phyloP scores from a whole-genome alignment of 2,888 invertebrate genomes.

The Sphaerophoria rueppellii region DNA sequence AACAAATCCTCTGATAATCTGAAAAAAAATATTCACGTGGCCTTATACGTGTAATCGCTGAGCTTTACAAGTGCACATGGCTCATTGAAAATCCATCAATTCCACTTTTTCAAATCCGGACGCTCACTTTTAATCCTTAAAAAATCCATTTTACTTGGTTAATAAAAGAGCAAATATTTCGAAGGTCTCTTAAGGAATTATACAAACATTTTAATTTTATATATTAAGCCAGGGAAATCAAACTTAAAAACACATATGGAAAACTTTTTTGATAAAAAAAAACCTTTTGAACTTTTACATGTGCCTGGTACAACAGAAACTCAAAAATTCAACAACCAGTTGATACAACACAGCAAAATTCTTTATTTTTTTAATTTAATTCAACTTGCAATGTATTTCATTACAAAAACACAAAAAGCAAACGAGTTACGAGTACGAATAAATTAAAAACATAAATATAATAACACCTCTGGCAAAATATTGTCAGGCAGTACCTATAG shows the following conservation, averaged over 20 bases:
- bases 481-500: slow-evolving; percentile 43
- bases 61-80: slow-evolving; percentile 52
- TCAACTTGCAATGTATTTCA: slow-evolving; percentile 12
- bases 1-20: slow-evolving; percentile 33
- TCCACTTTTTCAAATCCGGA: slow-evolving; percentile 64
- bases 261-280: too few relatives aligned
- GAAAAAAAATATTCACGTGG: slow-evolving; percentile 35
- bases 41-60: slow-evolving; percentile 43
- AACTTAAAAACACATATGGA: too few relatives aligned
- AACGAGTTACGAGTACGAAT: neutral
- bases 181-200: neutral
- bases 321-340: neutral
- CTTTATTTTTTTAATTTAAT: slow-evolving; percentile 45
- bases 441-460: slow-evolving; percentile 40
- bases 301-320: too few relatives aligned
- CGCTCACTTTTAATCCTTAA: slow-evolving; percentile 55
- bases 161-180: neutral
- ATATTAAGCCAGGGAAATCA: neutral
- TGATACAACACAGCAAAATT: neutral
- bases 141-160: slow-evolving; percentile 51
- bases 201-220: neutral
- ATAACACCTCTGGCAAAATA: slow-evolving; percentile 50
- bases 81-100: slow-evolving; percentile 56
- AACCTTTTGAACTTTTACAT: too few relatives aligned
- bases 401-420: slow-evolving; percentile 41